phyloP scores from a whole-genome alignment of 2,113 vertebrate genomes.

The Gavialis gangeticus region DNA sequence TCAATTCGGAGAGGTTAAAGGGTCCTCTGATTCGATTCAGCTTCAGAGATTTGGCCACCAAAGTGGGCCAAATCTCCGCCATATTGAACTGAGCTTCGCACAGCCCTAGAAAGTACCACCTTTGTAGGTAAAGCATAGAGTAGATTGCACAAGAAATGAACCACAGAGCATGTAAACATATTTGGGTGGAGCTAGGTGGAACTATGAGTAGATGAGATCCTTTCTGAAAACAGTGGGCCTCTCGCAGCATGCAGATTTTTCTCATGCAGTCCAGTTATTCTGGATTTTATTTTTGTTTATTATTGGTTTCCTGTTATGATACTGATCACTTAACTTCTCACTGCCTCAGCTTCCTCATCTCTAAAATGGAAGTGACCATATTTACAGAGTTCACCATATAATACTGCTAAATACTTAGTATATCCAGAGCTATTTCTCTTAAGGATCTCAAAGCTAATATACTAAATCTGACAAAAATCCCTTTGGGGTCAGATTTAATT shows the following conservation, averaged over 20 bases:
- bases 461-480: conserved; percentile 49
- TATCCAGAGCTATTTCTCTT: conserved; percentile 42
- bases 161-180: not conserved
- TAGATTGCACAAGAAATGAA: too few relatives aligned
- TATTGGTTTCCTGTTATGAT: not conserved
- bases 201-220: not conserved
- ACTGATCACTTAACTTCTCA: not conserved
- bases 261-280: not conserved
- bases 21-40: too few relatives aligned
- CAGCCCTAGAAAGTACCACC: too few relatives aligned
- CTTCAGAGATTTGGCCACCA: too few relatives aligned
- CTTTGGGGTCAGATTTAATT: conserved; percentile 48
- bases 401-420: conserved; percentile 34
- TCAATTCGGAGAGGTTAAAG: too few relatives aligned
- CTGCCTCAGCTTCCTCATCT: conserved; percentile 32
- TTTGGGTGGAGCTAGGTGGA: not conserved
- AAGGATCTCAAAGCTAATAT: conserved; percentile 57
- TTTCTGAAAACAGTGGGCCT: not conserved
- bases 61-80: too few relatives aligned
- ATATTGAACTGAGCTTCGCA: too few relatives aligned
- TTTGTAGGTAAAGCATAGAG: not conserved
- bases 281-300: not conserved
- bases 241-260: fast-evolving
- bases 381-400: conserved; percentile 16
- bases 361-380: conserved; percentile 25